Evolutionary conservation across 1,140 invertebrate genomes (phyloP), one percentile per base, ranked within the genome.

Genomic region (Macrostomum lignano): DNA sequence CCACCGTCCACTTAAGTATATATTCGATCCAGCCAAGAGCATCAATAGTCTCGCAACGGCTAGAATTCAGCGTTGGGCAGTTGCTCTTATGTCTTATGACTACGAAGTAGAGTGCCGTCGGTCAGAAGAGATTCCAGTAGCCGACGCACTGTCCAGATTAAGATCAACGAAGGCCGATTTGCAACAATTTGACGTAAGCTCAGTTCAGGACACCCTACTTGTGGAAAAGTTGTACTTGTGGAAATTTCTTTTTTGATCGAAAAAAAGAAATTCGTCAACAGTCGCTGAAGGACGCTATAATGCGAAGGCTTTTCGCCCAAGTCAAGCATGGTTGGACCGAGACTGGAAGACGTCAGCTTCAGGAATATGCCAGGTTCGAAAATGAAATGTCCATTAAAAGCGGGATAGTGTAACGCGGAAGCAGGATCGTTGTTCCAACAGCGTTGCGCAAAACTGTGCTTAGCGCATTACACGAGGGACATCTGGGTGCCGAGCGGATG

Each of bases 401-500:
- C 10, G 20, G 20, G 14, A 17, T 14, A 14, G 6, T 0, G 41
- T 61, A 1, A 25, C 52, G 43, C 37, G 46, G 46, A 23, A 43
- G 47, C 36, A 37, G 52, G 36, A 42, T 56, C 2, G 36, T 55
- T 5, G 47, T 60, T 21, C 60, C 64, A 22, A 46, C 53, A 44
- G 26, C 13, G n/a, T 33, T 59, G 26, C 45, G 44, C 23, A n/a
- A n/a, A 13, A 40, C 9, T 28, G 38, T 26, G 40, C 60, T 2
- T 34, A 60, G 3, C 26, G 40, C 50, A 35, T 41, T 61, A n/a
- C 60, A 64, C 41, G 30, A 33, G n/a, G 52, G 48, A 2, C 63
- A n/a, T 41, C 49, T 49, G 3, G 60, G 62, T 4, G 52, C 63
- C 10, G 49, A 49, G 1, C 45, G 42, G 0, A 66, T 65, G 59